Evolutionary conservation across 2,113 vertebrate species (phyloP), one percentile per base, ranked within the genome.

Genomic region (Phaetusa simplex): DNA sequence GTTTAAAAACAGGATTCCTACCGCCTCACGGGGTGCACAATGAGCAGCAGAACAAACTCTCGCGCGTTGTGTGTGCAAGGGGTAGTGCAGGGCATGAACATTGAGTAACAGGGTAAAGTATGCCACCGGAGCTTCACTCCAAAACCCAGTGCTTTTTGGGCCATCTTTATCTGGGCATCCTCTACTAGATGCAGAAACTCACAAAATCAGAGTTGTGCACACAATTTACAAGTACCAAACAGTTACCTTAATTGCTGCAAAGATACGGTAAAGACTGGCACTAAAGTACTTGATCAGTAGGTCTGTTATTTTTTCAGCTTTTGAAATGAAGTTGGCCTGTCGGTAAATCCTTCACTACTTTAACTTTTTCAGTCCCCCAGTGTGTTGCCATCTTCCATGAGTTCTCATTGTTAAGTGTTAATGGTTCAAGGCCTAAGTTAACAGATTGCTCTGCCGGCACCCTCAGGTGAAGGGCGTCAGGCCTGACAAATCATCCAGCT

Each of bases 11-110:
- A 70, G 47, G 27, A 17, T 52, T 67, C 42, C 56, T 52, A 2
- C n/a, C 42, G 62, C 50, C 40, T 70, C 8, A 0, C 0, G 0
- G 38, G 19, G 47, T 40, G 14, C 17, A 8, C 2, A 12, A 36
- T 50, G 58, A 56, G 55, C 64, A 78, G 26, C 67, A 91, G 72
- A 50, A 56, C 23, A 65, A 36, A 66, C 30, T 43, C 52, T 70
- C 34, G 3, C 6, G 8, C 23, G 23, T 40, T 67, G 76, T 1
- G 3, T 30, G 47, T 49, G 42, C 38, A n/a, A 84, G 42, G 12
- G 55, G 29, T 30, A 72, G 64, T 29, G 40, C 45, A 69, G 55
- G 34, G 26, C 53, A 65, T 19, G 40, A 64, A 20, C 20, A 7
- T 2, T 59, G 64, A 77, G 56, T 11, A 53, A 42, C 30, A 66